A percentile compares a stretch with the other conserved stretches of the same genome.
Conservation (phyloP, 2,113 vertebrate species). For the Thunnus maccoyii region DNA sequence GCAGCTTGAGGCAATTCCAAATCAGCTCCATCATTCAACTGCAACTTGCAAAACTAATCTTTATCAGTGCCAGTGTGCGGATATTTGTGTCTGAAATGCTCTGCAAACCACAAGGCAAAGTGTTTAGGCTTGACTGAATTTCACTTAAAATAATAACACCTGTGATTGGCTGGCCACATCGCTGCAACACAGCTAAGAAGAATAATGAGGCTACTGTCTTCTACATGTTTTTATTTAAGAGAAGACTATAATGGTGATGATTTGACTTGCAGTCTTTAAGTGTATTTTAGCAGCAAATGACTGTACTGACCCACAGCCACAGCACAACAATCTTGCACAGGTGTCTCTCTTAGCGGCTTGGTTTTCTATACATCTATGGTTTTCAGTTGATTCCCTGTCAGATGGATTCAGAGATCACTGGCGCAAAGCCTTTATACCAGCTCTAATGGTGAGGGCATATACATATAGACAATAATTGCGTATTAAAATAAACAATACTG, state of each 20-base stretch:
- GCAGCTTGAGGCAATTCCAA: no score
- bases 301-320: background rate
- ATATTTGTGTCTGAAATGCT: background rate
- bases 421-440: background rate
- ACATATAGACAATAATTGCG: background rate
- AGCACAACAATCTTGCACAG: background rate
- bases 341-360: background rate
- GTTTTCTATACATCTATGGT: background rate
- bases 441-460: background rate
- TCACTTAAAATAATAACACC: no score
- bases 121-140: no score
- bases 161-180: background rate
- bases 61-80: no score
- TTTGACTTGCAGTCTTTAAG: no score
- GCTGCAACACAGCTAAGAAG: background rate
- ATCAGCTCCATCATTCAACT: no score
- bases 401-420: background rate
- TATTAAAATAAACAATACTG: background rate
- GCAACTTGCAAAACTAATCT: no score
- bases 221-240: no score
- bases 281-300: no score
- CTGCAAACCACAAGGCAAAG: no score
- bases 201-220: no score
- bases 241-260: no score
- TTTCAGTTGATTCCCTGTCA: background rate